These are phyloP conservation scores for Scylla paramamosain DNA, from an alignment of 1,140 invertebrate species.

Conservation along the genomic window DNA sequence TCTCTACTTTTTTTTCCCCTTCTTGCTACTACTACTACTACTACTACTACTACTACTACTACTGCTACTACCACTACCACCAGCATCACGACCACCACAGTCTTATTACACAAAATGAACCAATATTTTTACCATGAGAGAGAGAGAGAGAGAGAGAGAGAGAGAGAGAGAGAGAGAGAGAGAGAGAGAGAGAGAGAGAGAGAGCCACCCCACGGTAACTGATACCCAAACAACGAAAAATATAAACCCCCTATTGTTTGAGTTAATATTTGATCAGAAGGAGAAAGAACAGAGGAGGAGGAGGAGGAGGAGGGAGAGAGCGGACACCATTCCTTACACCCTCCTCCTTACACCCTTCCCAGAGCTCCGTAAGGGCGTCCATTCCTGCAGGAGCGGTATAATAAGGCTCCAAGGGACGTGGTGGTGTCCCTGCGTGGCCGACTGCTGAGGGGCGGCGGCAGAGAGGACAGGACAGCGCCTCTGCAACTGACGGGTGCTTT, in stretches of 20 bases:
- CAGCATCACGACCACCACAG: background rate
- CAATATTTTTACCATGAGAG: background rate
- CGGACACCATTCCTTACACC: background rate
- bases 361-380: too few species aligned
- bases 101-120: too few species aligned
- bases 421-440: too few species aligned
- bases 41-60: constrained; percentile 4
- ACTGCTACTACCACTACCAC: background rate
- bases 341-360: too few species aligned
- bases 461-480: background rate
- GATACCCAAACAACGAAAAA: too few species aligned
- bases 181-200: background rate
- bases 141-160: too few species aligned
- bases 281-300: constrained; percentile 2
- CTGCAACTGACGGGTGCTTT: background rate
- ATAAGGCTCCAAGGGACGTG: too few species aligned
- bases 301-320: background rate
- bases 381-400: too few species aligned
- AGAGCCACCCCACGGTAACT: background rate
- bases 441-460: background rate
- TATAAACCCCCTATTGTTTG: too few species aligned
- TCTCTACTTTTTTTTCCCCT: background rate
- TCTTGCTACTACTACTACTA: background rate
- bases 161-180: background rate
- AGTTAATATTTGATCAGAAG: too few species aligned